Conservation (phyloP, 2,113 vertebrate species). For the Eublepharis macularius region DNA sequence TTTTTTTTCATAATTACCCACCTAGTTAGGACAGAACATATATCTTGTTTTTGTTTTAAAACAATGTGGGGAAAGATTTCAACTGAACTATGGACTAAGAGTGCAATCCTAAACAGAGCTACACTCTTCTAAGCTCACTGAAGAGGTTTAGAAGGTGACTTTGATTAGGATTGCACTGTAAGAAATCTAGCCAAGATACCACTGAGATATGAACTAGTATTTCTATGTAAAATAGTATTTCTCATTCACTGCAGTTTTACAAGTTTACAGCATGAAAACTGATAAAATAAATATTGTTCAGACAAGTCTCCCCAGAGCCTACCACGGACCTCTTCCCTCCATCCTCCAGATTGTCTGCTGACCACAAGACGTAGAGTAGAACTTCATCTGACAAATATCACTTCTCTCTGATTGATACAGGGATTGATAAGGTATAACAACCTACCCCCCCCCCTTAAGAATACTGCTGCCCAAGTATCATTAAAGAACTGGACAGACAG, state of each 20-base stretch:
- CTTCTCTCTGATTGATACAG: background rate
- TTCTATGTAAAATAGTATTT: background rate
- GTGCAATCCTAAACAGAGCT: background rate
- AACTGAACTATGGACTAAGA: background rate
- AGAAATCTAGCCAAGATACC: background rate
- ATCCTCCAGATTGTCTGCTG: background rate
- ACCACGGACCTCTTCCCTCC: rapidly evolving
- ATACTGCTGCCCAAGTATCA: background rate
- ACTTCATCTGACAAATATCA: background rate
- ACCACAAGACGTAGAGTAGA: background rate
- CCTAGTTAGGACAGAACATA: background rate
- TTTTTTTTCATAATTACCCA: background rate
- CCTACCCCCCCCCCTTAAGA: background rate
- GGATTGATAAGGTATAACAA: background rate
- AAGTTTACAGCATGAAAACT: background rate
- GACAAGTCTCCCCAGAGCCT: background rate
- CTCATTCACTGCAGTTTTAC: background rate
- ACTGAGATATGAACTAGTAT: background rate
- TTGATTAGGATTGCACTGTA: background rate
- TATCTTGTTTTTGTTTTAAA: background rate
- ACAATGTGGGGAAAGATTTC: background rate
- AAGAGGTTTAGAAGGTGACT: too few species aligned
- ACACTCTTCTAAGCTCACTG: background rate
- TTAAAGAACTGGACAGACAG: background rate
- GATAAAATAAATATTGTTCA: slow-evolving; percentile 2